A percentile compares a stretch with the other conserved stretches of the same genome.
Evolutionary conservation across 2,797 vertebrate species (phyloP).

Genomic region (Acipenser transmontanus): DNA sequence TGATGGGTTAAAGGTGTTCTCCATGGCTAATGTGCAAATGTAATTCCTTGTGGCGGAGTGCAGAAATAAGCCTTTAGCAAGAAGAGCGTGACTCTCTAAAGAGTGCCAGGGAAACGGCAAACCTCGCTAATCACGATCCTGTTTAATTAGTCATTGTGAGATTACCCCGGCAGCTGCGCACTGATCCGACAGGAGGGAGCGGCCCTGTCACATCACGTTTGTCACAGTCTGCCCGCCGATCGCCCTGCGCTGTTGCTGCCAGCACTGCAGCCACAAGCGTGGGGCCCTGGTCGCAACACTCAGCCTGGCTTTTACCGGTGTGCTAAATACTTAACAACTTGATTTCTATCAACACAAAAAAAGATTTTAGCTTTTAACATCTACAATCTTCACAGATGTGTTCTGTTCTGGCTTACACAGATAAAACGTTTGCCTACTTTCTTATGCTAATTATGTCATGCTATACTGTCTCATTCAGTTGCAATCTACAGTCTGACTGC

Average conservation of each 20-base stretch:
- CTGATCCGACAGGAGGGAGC: conserved; percentile 26
- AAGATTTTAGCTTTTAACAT: neutral
- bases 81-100: conserved; percentile 29
- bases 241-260: conserved; percentile 45
- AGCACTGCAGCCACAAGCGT: conserved; percentile 38
- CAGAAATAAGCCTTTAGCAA: conserved; percentile 13
- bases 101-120: conserved; percentile 30
- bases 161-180: conserved; percentile 26
- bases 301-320: neutral
- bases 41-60: conserved; percentile 7
- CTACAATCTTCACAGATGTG: neutral
- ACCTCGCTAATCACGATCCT: conserved; percentile 53
- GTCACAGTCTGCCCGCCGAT: conserved; percentile 40
- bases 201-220: conserved; percentile 56
- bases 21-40: conserved; percentile 20
- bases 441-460: no score
- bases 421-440: neutral
- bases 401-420: neutral
- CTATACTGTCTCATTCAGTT: no score
- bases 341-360: no score
- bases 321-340: conserved; percentile 6
- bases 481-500: neutral
- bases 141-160: conserved; percentile 60
- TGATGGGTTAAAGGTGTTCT: conserved; percentile 25
- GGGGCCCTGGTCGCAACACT: neutral